Percentiles rank a stretch among this genome's conserved stretches.
Evolutionary conservation across 2,888 invertebrate genomes (phyloP).

Genomic region (Lingula anatina): DNA sequence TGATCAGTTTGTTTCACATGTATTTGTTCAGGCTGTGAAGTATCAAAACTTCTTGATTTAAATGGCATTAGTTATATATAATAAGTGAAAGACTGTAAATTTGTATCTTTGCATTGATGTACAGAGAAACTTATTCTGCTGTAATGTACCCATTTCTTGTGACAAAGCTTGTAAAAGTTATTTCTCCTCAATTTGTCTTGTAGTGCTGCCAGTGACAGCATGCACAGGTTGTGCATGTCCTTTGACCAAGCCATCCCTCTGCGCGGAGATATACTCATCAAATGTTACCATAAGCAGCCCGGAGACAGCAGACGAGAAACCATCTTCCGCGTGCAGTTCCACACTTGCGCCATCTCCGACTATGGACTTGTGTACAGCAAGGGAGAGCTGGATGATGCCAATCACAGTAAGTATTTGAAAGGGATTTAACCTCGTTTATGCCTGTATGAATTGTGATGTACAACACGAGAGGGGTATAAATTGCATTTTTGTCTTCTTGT

Average conservation of each 20-base stretch:
- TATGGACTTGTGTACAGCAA: conserved; percentile 79
- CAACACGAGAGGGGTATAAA: too few relatives aligned
- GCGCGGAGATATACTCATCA: conserved; percentile 84
- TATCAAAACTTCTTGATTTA: too few relatives aligned
- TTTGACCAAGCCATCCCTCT: conserved; percentile 70
- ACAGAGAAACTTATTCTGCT: too few relatives aligned
- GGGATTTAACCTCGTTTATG: too few relatives aligned
- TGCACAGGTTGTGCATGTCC: conserved; percentile 66
- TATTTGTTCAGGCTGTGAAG: too few relatives aligned
- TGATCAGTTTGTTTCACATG: background rate
- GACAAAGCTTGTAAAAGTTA: too few relatives aligned
- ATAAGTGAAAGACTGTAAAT: too few relatives aligned
- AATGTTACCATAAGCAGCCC: conserved; percentile 72
- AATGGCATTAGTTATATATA: too few relatives aligned
- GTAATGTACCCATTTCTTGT: too few relatives aligned
- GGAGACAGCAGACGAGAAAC: conserved; percentile 57
- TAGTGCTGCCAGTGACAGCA: conserved; percentile 62
- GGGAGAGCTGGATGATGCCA: conserved; percentile 80
- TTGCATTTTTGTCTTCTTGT: too few relatives aligned
- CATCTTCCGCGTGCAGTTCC: conserved; percentile 87
- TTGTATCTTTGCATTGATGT: too few relatives aligned
- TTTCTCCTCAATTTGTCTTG: conserved; percentile 8
- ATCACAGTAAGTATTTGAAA: conserved; percentile 71
- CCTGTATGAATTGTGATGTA: too few relatives aligned
- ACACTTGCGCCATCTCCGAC: conserved; percentile 85